Base-by-base conservation (phyloP, 2,888 invertebrate species). In the Arrhopalites spinosus region DNA sequence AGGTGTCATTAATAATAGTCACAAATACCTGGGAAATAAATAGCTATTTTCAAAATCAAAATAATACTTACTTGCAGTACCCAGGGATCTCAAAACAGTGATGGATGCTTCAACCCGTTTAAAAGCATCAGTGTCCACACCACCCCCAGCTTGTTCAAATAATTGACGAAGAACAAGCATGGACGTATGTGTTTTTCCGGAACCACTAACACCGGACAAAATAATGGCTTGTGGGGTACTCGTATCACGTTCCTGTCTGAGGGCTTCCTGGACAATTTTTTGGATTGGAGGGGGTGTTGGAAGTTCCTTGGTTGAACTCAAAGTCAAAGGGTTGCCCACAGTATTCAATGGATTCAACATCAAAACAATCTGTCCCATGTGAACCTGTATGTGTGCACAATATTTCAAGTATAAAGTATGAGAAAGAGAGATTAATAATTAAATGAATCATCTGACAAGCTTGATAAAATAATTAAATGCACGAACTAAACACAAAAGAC, bases 141-240 rank as follows among this genome's bases (percentile, higher is more conserved):
- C 96, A 83, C 96, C 96, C 78, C 96, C 96, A 75, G 95, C 96
- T 81, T 94, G 92, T 85, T 95, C 95, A 87, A 96, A 96, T 84
- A 97, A 87, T 85, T 96, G 93, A 83, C 95, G 89, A 84, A 97
- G 88, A 84, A 96, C 87, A 84, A 94, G 88, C 94, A 95, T 95
- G 25, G 95, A 94, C 78, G 94, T 92, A 86, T 94, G 93, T 75
- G 96, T 96, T 88, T 97, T 97, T 30, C 97, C 96, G 27, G 95
- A 94, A 27, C 96, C 97, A 82, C 94, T 94, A 74, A 93, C 92
- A 69, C 94, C 94, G 91, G 87, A 96, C 75, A 96, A 89, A 81
- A 96, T 95, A 84, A 96, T 93, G 83, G 96, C 95, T 87, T 96
- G 96, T 75, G 96, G 96, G 87, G 95, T 96, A 83, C 96, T 96